Percentiles rank a stretch among this genome's conserved stretches.
phyloP scores from a whole-genome alignment of 1,140 invertebrate genomes.

The Caligus rogercresseyi region DNA sequence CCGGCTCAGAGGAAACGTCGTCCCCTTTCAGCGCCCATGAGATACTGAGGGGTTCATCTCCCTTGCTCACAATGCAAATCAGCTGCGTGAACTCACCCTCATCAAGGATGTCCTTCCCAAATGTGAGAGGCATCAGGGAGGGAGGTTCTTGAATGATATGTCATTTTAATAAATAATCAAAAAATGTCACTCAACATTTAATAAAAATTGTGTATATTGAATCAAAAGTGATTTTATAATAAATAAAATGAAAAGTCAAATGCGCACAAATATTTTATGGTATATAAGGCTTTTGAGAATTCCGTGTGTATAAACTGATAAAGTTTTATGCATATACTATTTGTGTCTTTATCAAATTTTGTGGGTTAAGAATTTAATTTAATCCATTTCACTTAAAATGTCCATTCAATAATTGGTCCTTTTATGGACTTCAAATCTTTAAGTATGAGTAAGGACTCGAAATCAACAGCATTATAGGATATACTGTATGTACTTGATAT shows the following conservation, averaged over 20 bases:
- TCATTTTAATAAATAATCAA: constrained; percentile 23
- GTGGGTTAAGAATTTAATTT: too few species aligned
- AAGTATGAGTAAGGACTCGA: too few species aligned
- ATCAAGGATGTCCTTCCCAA: constrained; percentile 25
- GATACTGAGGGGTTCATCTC: constrained; percentile 58
- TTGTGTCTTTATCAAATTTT: too few species aligned
- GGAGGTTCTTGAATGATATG: constrained; percentile 25
- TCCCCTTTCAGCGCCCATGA: constrained; percentile 51
- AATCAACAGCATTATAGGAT: too few species aligned
- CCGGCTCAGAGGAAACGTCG: constrained; percentile 28
- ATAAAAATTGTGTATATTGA: constrained; percentile 25
- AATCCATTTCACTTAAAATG: too few species aligned
- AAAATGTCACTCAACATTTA: constrained; percentile 27
- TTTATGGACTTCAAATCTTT: too few species aligned
- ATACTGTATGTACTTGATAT: too few species aligned
- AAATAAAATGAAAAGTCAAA: constrained; percentile 25
- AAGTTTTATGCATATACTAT: too few species aligned
- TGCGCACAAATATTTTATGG: too few species aligned
- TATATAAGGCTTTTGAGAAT: too few species aligned
- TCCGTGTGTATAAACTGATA: too few species aligned
- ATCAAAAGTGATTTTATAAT: neutral
- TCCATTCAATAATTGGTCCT: too few species aligned
- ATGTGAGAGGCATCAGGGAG: constrained; percentile 24
- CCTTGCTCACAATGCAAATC: constrained; percentile 63
- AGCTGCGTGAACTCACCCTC: constrained; percentile 38